Evolutionary conservation across 2,797 vertebrate genomes (phyloP), one percentile per base, ranked within the genome.

Genomic region (Carduelis carduelis): DNA sequence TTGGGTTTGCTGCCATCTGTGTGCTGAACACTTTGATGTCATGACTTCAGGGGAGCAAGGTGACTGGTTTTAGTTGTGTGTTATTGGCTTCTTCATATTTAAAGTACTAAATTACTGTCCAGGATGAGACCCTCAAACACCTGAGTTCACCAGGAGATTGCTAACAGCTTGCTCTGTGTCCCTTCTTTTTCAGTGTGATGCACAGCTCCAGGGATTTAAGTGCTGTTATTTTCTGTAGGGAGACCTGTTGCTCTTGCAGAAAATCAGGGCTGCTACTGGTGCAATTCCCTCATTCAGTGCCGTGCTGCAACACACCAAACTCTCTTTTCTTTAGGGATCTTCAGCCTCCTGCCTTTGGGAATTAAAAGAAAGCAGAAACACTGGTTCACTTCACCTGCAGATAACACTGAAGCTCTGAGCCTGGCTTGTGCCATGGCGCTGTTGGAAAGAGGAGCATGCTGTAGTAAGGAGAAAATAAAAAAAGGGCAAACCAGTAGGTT

Each of bases 391-490:
- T 83, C 27, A 32, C 37, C 70, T 84, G 2, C 11, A 19, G 65
- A 8, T 68, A 6, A 6, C 4, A 50, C 66, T 24, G 12, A n/a
- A 46, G 47, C 44, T 71, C 60, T 81, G 57, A n/a, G 27, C 39
- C 19, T 34, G 50, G 26, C 32, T 53, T 1, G 1, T 71, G 59
- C 34, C 24, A 2, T 0, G 2, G 16, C 41, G 15, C 55, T 65
- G 14, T 19, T 76, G 65, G 57, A 68, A 52, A 49, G 44, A 63
- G 65, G 19, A 81, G 27, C 3, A 1, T 0, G 0, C 5, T 50
- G 8, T 43, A 32, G 8, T 24, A 26, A 68, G 32, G 28, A 57
- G 28, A 5, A 20, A 57, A 57, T 17, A 30, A 43, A 77, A 32
- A 44, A 52, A 50, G 30, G 12, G 16, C 24, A 65, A 46, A 37